Evolutionary conservation across 2,888 invertebrate genomes (phyloP).

Genomic region (Corythucha ciliata): DNA sequence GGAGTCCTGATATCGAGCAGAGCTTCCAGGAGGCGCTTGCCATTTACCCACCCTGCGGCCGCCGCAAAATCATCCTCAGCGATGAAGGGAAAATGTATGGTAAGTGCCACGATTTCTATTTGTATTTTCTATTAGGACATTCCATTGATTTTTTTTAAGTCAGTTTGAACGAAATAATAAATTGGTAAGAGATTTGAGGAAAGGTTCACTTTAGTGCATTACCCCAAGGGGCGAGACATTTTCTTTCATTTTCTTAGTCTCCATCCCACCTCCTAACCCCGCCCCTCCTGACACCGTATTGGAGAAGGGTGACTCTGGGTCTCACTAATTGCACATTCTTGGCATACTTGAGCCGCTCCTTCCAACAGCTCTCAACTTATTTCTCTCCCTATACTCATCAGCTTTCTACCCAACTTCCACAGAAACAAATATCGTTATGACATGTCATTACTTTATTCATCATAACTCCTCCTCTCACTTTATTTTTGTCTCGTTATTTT

Average conservation of each 20-base stretch:
- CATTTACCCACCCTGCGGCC: slow-evolving; percentile 98
- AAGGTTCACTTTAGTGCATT: slow-evolving; percentile 20
- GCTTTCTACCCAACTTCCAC: no score
- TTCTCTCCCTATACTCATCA: no score
- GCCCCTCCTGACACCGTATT: no score
- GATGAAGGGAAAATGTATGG: slow-evolving; percentile 99
- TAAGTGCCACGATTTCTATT: slow-evolving; percentile 51
- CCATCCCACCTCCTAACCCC: no score
- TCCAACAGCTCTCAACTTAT: slow-evolving; percentile 10
- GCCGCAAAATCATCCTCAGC: slow-evolving; percentile 98
- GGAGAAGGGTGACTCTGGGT: slow-evolving; percentile 33
- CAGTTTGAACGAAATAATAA: no score
- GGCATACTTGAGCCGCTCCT: slow-evolving; percentile 36
- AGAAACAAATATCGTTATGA: no score
- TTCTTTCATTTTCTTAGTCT: slow-evolving; percentile 30
- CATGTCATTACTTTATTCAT: no score
- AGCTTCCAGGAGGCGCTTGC: slow-evolving; percentile 99
- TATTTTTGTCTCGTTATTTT: no score
- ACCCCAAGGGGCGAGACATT: slow-evolving; percentile 27
- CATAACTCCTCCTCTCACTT: no score
- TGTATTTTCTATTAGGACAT: neutral
- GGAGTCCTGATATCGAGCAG: slow-evolving; percentile 99
- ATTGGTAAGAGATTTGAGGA: slow-evolving; percentile 21
- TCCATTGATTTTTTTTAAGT: no score
- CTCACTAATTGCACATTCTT: slow-evolving; percentile 59